These are phyloP conservation scores for Perca schrenkii DNA, from an alignment of 2,113 vertebrate species.

Conservation along the genomic window DNA sequence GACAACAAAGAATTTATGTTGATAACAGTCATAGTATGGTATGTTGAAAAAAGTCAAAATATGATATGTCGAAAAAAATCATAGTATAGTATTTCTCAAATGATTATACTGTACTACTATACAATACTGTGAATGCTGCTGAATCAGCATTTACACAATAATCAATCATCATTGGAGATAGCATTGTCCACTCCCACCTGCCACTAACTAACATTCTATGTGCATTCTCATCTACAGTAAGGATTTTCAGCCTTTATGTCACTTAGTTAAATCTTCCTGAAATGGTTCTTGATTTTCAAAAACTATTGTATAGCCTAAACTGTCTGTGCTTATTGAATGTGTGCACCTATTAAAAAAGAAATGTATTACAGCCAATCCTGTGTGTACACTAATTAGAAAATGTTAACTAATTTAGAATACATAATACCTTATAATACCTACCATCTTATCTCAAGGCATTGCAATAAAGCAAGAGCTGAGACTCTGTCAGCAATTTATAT, in stretches of 20 bases:
- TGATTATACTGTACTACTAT: too few species aligned
- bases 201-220: neutral
- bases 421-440: too few species aligned
- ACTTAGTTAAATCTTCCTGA: slow-evolving; percentile 32
- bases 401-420: slow-evolving; percentile 16
- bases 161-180: neutral
- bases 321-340: slow-evolving; percentile 21
- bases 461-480: neutral
- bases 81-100: too few species aligned
- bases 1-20: too few species aligned
- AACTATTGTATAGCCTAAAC: slow-evolving; percentile 1
- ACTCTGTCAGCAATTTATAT: slow-evolving; percentile 20
- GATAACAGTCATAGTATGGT: too few species aligned
- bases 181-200: slow-evolving; percentile 7
- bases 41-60: too few species aligned
- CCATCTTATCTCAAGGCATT: slow-evolving; percentile 28
- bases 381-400: slow-evolving; percentile 34
- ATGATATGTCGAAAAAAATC: too few species aligned
- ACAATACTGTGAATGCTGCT: too few species aligned
- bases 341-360: slow-evolving; percentile 36
- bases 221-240: slow-evolving; percentile 18
- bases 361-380: slow-evolving; percentile 14
- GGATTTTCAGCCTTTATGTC: slow-evolving; percentile 25
- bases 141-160: neutral
- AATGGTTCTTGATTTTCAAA: slow-evolving; percentile 33